Evolutionary conservation across 2,797 vertebrate genomes (phyloP).

Genomic region (Ficedula albicollis): DNA sequence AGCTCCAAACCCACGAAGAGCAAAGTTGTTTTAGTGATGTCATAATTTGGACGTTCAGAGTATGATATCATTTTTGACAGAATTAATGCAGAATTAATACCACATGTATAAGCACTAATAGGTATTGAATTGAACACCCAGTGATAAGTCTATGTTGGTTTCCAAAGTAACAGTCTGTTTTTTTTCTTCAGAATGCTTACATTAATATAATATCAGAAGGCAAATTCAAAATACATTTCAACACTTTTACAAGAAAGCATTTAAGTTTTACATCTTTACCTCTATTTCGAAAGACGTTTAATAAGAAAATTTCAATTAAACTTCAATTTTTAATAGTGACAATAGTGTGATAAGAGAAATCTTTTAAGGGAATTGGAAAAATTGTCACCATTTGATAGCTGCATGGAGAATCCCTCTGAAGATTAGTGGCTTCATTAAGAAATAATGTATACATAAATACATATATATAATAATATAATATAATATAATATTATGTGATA

Average conservation of each 20-base stretch:
- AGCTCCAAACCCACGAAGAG: slow-evolving; percentile 72
- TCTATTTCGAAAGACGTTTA: slow-evolving; percentile 57
- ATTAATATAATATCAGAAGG: slow-evolving; percentile 54
- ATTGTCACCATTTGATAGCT: neutral
- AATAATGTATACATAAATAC: neutral
- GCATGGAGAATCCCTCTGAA: slow-evolving; percentile 27
- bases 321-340: slow-evolving; percentile 39
- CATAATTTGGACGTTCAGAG: slow-evolving; percentile 78
- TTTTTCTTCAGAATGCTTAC: slow-evolving; percentile 49
- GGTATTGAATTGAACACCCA: slow-evolving; percentile 74
- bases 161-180: slow-evolving; percentile 65
- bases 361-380: slow-evolving; percentile 45
- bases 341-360: neutral
- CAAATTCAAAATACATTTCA: slow-evolving; percentile 53
- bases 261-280: slow-evolving; percentile 20
- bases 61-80: slow-evolving; percentile 84
- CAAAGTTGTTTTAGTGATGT: slow-evolving; percentile 83
- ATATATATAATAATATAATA: too few relatives aligned
- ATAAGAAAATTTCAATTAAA: slow-evolving; percentile 33
- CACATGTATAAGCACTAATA: slow-evolving; percentile 82
- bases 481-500: too few relatives aligned
- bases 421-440: neutral
- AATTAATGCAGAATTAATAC: slow-evolving; percentile 84
- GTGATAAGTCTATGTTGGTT: slow-evolving; percentile 69
- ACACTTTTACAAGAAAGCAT: slow-evolving; percentile 37